phyloP scores from a whole-genome alignment of 35 echinoderm and acorn worm genomes.

The Heliocidaris erythrogramma region DNA sequence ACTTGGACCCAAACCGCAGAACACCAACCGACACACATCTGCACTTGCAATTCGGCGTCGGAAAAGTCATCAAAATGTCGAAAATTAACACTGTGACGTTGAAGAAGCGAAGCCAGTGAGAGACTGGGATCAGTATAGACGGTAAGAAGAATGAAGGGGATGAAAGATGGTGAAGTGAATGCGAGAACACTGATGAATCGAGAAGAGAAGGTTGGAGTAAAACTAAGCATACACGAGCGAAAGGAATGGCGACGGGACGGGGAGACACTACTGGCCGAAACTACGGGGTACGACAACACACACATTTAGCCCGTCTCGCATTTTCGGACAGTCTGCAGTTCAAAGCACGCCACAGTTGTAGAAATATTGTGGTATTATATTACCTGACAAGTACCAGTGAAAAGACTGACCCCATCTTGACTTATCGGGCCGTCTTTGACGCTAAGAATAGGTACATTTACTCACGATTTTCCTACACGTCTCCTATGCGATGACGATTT shows the following conservation, averaged over 20 bases:
- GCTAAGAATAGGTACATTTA: background rate
- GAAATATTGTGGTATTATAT: conserved; percentile 23
- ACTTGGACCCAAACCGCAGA: conserved; percentile 2
- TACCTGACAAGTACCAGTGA: conserved; percentile 14
- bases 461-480: background rate
- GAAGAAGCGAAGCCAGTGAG: conserved; percentile 4
- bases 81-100: conserved; percentile 22
- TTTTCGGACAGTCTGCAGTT: background rate
- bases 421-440: background rate
- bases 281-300: conserved; percentile 12
- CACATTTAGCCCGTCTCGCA: background rate
- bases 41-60: conserved; percentile 30
- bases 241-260: background rate
- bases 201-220: background rate
- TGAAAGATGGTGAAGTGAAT: background rate
- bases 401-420: conserved; percentile 19
- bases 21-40: conserved; percentile 34
- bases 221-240: background rate
- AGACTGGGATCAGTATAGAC: background rate
- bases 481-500: background rate
- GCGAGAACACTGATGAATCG: background rate
- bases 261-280: conserved; percentile 4
- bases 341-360: background rate
- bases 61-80: conserved; percentile 27
- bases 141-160: background rate